phyloP scores from a whole-genome alignment of 2,113 vertebrate species.

The Rhinogobius similis region DNA sequence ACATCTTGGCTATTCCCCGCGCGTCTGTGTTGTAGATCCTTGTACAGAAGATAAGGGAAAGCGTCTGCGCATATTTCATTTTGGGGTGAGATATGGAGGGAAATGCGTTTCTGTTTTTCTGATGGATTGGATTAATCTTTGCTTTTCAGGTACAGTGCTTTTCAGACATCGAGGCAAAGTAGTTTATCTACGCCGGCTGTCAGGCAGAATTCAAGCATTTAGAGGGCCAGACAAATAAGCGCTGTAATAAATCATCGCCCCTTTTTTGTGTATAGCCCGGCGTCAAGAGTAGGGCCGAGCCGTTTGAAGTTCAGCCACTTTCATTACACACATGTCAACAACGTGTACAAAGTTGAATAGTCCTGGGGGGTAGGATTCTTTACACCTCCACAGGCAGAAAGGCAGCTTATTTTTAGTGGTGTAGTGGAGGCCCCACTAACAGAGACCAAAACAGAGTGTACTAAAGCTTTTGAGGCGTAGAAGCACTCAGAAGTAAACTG shows the following conservation, averaged over 20 bases:
- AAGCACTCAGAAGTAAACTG: background rate
- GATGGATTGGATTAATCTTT: slow-evolving; percentile 68
- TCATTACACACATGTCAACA: slow-evolving; percentile 74
- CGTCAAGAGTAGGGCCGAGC: slow-evolving; percentile 40
- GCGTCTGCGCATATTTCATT: slow-evolving; percentile 20
- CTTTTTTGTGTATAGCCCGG: slow-evolving; percentile 43
- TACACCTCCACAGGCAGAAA: slow-evolving; percentile 47
- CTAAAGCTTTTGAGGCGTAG: background rate
- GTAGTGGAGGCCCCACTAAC: background rate
- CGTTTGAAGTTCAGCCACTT: slow-evolving; percentile 68
- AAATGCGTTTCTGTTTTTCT: slow-evolving; percentile 48
- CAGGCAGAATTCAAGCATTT: slow-evolving; percentile 65
- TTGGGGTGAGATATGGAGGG: slow-evolving; percentile 15
- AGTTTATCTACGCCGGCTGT: slow-evolving; percentile 64
- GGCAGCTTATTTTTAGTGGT: slow-evolving; percentile 41
- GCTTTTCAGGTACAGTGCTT: slow-evolving; percentile 65
- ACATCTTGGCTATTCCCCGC: slow-evolving; percentile 14
- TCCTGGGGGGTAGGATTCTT: slow-evolving; percentile 46
- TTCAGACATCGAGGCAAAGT: slow-evolving; percentile 48
- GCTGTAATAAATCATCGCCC: slow-evolving; percentile 67
- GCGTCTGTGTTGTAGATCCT: slow-evolving; percentile 30
- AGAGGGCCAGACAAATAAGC: slow-evolving; percentile 63
- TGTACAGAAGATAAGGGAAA: slow-evolving; percentile 38
- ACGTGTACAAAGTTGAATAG: slow-evolving; percentile 64
- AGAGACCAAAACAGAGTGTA: background rate